Evolutionary conservation across 2,113 vertebrate genomes (phyloP), one percentile per base, ranked within the genome.

Genomic region (Panurus biarmicus): DNA sequence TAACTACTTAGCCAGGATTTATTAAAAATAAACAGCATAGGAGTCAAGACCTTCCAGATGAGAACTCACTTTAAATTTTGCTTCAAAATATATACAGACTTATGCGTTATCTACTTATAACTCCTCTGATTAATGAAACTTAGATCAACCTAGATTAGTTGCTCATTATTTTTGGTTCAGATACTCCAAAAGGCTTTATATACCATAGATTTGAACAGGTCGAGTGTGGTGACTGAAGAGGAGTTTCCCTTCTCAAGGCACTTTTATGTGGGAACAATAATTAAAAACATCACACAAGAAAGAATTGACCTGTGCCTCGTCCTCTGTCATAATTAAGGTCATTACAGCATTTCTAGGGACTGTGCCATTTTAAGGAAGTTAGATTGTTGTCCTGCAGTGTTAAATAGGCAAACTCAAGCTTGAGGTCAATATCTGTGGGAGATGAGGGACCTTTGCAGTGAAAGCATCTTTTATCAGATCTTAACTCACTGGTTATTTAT

Each of bases 1-100:
- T 94, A 94, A 94, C 87, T 94, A 87, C 83, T 96, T 95, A 95
- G 31, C 38, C 64, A 90, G 57, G 77, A 93, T 96, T 96, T 96
- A 94, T 90, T 94, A 90, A 93, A 89, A 97, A 96, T 90, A 97
- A 96, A 93, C 80, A 94, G 23, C 64, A 50, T 12, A 80, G 28
- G 42, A 95, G 54, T 94, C 82, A 91, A 95, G 75, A 91, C 56
- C 58, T 94, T 96, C 87, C 80, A 94, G 64, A 79, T 75, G 79
- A 45, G 42, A 80, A 80, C 51, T 80, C 56, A 54, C 18, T 40
- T 38, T 35, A 87, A 96, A 94, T 65, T 78, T 45, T 42, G 3
- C 5, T 75, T 90, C n/a, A 87, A 88, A 77, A 74, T 65, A 36
- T 60, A 57, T 74, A 57, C 17, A 23, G 22, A 61, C 18, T 91